Base-by-base conservation (phyloP, 1,140 invertebrate genomes). In the Cardiocondyla obscurior region DNA sequence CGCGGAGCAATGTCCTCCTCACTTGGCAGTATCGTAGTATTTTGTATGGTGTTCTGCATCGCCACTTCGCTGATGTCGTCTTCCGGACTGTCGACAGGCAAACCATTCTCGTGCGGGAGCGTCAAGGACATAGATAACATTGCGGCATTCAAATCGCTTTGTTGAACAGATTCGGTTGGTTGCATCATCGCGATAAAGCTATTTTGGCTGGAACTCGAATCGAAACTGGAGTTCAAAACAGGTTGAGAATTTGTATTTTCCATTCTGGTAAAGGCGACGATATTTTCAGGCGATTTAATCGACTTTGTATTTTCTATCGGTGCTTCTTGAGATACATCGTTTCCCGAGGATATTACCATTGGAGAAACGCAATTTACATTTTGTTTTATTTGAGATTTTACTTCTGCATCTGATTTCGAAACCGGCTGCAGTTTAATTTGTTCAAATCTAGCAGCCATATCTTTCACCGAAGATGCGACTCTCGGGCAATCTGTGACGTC, bases 371-470 rank as follows among this genome's bases (percentile, higher is more conserved):
- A 72, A 65, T 89, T 90, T n/a, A 73, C 22, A 12, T 62, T 83
- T 36, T 77, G 85, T 30, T 90, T 90, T 0, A 25, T 28, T 39
- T 86, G 81, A 25, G 51, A 7, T 53, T 91, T 90, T 33, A 82
- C 42, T 16, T 92, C 90, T 4, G 83, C 1, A 7, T 91, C 91
- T 0, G 64, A 46, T 44, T 90, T 90, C 4, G 84, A 6, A 0
- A 33, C 58, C 4, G 84, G 88, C 46, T 90, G 90, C 36, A 94
- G 64, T 76, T 94, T 94, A 55, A 94, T 96, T 90, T 95, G 96
- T 94, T 98, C 97, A 92, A 98, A 98, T 90, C 96, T 96, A 0
- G 97, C 97, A 3, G 97, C 97, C 89, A 98, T 95, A 91, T 98
- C 97, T 93, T 95, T 96, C 0, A 97, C 97, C 51, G 94, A 96